Evolutionary conservation across 2,888 invertebrate genomes (phyloP), one percentile per base, ranked within the genome.

Genomic region (Acholoe squamosa): DNA sequence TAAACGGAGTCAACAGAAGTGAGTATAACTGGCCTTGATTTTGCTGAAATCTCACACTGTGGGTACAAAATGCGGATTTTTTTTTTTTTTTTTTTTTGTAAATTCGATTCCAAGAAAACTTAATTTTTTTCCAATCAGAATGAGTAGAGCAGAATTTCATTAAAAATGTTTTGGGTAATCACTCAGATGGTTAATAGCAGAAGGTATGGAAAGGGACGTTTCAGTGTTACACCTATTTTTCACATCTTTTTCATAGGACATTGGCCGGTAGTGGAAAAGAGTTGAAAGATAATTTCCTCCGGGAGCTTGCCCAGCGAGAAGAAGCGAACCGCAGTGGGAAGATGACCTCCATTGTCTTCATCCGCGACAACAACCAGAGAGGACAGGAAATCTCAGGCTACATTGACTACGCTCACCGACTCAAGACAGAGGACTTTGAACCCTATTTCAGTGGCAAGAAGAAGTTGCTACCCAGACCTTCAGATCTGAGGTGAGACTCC

Each of bases 371-470:
- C 91, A 97, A 97, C 16, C 97, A 96, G 91, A 96, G 97, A 7
- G 97, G 98, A 0, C 97, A 97, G 92, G 98, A 98, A 95, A 97
- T 98, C 91, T 98, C 98, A 0, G 98, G 97, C 0, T 98, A 98
- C 94, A 97, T 98, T 51, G 98, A 98, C 95, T 98, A 97, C 95
- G 97, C 97, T 0, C 97, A 97, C 91, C 96, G 98, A 86, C 96
- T 98, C 19, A 96, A 97, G 89, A 96, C 96, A 0, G 97, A 98
- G 93, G 97, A 98, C 94, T 98, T 98, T 97, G 96, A 96, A n/a
- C 97, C 97, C 0, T 97, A 98, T 94, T 98, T 98, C 95, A 96
- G 96, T 92, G 96, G 97, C 22, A 97, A 96, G 91, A 97, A 97
- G 93, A 96, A 96, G 93, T 94, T 98, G 0, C 96, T 97, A 95